Conservation (phyloP, 2,797 vertebrate genomes). For the Uromys caudimaculatus region DNA sequence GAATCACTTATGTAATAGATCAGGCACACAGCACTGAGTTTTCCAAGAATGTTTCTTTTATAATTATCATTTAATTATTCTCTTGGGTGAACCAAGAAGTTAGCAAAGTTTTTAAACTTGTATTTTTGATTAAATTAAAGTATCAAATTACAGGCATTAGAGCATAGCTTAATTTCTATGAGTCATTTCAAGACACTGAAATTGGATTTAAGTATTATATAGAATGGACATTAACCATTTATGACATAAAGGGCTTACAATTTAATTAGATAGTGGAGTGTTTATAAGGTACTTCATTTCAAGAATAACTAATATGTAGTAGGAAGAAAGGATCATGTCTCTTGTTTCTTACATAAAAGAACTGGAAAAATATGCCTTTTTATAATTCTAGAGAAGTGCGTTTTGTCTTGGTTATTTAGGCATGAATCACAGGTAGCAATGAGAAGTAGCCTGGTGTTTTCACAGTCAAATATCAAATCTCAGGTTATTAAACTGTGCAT, state of each 20-base stretch:
- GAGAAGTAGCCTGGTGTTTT: not conserved
- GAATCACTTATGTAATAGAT: not conserved
- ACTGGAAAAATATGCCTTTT: not conserved
- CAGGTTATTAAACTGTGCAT: not conserved
- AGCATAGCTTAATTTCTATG: slow-evolving; percentile 77
- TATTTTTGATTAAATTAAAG: slow-evolving; percentile 71
- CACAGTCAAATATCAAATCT: slow-evolving; percentile 35
- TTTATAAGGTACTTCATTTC: slow-evolving; percentile 75
- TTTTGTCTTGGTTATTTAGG: slow-evolving; percentile 52
- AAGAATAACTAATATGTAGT: slow-evolving; percentile 68
- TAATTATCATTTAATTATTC: not conserved
- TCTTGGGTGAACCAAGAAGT: slow-evolving; percentile 70
- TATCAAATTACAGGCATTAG: slow-evolving; percentile 78
- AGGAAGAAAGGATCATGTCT: slow-evolving; percentile 10
- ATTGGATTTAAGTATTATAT: slow-evolving; percentile 77
- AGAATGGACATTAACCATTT: slow-evolving; percentile 77
- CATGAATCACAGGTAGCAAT: not conserved
- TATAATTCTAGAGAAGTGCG: not conserved
- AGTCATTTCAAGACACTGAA: slow-evolving; percentile 77
- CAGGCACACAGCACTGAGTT: not conserved
- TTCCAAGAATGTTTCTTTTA: slow-evolving; percentile 48
- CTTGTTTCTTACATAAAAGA: slow-evolving; percentile 8
- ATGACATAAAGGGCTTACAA: slow-evolving; percentile 71
- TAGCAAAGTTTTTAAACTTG: slow-evolving; percentile 71
- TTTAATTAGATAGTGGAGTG: slow-evolving; percentile 83